phyloP scores from a whole-genome alignment of 2,888 invertebrate genomes.

The Cantharis flavilabris region DNA sequence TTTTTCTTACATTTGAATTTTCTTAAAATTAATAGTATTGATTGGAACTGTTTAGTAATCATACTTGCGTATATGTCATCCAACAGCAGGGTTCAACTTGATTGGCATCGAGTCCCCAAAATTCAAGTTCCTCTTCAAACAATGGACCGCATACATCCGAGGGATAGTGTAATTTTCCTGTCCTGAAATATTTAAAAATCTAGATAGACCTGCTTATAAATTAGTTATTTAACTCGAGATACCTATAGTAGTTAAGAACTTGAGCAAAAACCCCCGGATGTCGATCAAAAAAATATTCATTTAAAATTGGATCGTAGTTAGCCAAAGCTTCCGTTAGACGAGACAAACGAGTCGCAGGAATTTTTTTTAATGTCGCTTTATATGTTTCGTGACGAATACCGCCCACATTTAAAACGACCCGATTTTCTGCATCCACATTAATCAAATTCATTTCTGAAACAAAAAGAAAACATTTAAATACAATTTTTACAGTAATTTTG shows the following conservation, averaged over 20 bases:
- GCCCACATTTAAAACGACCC: conserved; percentile 97
- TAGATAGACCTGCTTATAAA: not conserved
- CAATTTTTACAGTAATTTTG: not conserved
- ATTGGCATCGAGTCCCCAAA: conserved; percentile 99
- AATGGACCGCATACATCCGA: conserved; percentile 98
- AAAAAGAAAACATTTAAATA: not conserved
- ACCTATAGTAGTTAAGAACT: conserved; percentile 95
- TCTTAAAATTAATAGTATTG: too few relatives aligned
- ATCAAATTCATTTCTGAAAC: conserved; percentile 78
- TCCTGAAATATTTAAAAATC: conserved; percentile 61
- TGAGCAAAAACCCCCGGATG: conserved; percentile 98
- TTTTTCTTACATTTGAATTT: too few relatives aligned
- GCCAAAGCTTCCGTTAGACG: conserved; percentile 95
- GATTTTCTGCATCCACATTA: conserved; percentile 97
- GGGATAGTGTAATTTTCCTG: conserved; percentile 98
- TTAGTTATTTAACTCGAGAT: not conserved
- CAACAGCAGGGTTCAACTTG: conserved; percentile 99
- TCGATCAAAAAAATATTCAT: conserved; percentile 99
- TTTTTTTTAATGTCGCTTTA: conserved; percentile 95
- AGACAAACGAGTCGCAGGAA: conserved; percentile 93
- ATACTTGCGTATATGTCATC: conserved; percentile 98
- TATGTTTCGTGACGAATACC: conserved; percentile 97
- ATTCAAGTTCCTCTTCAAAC: conserved; percentile 98
- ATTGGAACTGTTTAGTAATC: not conserved
- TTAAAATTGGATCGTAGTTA: conserved; percentile 98